These are phyloP conservation scores for Cylindroiulus punctatus DNA, from an alignment of 2,888 invertebrate species.

Conservation along the genomic window DNA sequence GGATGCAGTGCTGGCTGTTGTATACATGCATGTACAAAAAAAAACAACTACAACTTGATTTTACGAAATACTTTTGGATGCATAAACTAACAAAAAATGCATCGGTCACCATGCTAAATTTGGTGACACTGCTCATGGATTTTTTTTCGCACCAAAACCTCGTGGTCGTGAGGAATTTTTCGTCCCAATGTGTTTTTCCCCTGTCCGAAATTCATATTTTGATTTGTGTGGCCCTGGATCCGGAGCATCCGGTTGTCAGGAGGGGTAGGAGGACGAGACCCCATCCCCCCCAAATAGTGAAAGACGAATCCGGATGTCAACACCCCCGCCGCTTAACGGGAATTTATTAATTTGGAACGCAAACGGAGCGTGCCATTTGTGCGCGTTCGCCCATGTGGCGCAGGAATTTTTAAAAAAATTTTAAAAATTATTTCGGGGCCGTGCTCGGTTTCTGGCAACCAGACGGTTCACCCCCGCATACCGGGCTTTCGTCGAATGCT, in stretches of 20 bases:
- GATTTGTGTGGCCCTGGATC: not conserved
- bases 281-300: not conserved
- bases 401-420: not conserved
- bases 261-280: not conserved
- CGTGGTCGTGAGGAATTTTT: not conserved
- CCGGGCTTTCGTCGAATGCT: too few species aligned
- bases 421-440: too few species aligned
- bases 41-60: too few species aligned
- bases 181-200: not conserved
- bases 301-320: slow-evolving; percentile 11
- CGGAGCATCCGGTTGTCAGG: not conserved
- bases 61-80: too few species aligned
- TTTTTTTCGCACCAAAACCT: too few species aligned
- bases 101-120: too few species aligned
- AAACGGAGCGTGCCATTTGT: slow-evolving; percentile 3
- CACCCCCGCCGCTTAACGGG: not conserved
- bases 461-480: too few species aligned
- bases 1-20: too few species aligned
- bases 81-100: too few species aligned
- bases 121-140: too few species aligned
- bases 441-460: too few species aligned
- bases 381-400: not conserved
- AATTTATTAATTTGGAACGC: not conserved
- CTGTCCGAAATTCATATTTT: not conserved
- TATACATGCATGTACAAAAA: too few species aligned